These are phyloP conservation scores for Callitettix versicolor DNA, from an alignment of 1,140 invertebrate genomes.

Conservation along the genomic window DNA sequence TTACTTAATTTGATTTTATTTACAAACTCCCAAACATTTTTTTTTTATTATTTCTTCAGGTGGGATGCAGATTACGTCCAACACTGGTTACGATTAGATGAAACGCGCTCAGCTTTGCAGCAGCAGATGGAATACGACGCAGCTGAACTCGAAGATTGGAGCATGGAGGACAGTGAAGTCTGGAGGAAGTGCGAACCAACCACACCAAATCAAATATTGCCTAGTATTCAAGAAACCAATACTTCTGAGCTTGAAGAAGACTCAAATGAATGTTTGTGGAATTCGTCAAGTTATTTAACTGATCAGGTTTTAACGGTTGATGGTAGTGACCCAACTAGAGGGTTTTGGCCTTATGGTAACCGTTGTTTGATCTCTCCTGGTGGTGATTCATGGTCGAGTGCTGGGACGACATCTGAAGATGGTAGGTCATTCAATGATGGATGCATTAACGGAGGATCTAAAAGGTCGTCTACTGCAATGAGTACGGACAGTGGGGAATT, in stretches of 20 bases:
- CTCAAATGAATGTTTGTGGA: slow-evolving; percentile 61
- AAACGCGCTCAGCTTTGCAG: slow-evolving; percentile 50
- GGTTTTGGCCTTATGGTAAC: slow-evolving; percentile 10
- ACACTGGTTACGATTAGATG: slow-evolving; percentile 59
- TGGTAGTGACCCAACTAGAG: background rate
- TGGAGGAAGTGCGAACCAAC: slow-evolving; percentile 8
- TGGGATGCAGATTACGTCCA: slow-evolving; percentile 64
- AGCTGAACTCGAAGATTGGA: slow-evolving; percentile 69
- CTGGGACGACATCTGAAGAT: slow-evolving; percentile 36
- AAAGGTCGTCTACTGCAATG: slow-evolving; percentile 54
- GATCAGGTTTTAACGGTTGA: background rate
- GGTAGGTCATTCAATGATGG: slow-evolving; percentile 32
- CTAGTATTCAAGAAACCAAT: slow-evolving; percentile 18
- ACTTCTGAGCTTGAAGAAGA: slow-evolving; percentile 11
- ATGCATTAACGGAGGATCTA: slow-evolving; percentile 32
- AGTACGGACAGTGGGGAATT: slow-evolving; percentile 52
- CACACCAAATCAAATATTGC: slow-evolving; percentile 15
- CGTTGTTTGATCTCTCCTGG: slow-evolving; percentile 39
- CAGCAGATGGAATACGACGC: slow-evolving; percentile 61
- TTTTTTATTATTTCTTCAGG: slow-evolving; percentile 25
- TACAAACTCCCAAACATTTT: too few species aligned
- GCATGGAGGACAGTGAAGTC: slow-evolving; percentile 34
- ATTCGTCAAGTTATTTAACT: slow-evolving; percentile 46
- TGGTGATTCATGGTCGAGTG: slow-evolving; percentile 48
- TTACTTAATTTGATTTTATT: too few species aligned